A percentile compares a stretch with the other conserved stretches of the same genome.
These are phyloP conservation scores for Ylistrum balloti DNA, from an alignment of 1,140 invertebrate genomes.

Conservation along the genomic window DNA sequence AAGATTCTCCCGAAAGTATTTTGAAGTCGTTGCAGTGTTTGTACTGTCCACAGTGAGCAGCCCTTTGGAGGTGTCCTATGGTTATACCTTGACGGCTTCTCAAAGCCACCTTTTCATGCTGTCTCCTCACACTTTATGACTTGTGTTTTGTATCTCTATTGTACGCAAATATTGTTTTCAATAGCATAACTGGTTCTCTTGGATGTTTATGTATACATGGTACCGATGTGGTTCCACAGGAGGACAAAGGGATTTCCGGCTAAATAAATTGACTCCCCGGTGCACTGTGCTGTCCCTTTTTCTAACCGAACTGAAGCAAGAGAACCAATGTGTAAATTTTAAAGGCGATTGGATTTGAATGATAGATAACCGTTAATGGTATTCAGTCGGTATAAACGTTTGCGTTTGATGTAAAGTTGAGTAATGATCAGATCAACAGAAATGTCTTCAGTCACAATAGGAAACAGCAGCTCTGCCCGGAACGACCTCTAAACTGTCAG, in stretches of 20 bases:
- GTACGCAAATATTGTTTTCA: neutral
- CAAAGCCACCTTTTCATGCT: slow-evolving; percentile 26
- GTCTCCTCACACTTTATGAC: neutral
- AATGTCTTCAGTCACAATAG: slow-evolving; percentile 8
- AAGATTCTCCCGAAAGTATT: slow-evolving; percentile 14
- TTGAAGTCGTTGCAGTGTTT: neutral
- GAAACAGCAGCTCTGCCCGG: slow-evolving; percentile 14
- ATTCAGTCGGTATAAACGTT: slow-evolving; percentile 9
- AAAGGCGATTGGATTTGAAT: slow-evolving; percentile 22
- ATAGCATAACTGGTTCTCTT: neutral
- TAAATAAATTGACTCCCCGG: slow-evolving; percentile 34
- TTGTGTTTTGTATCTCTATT: slow-evolving; percentile 35
- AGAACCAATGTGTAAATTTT: slow-evolving; percentile 15
- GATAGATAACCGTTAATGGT: slow-evolving; percentile 26
- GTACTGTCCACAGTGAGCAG: neutral
- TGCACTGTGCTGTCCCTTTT: slow-evolving; percentile 31
- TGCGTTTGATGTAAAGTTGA: slow-evolving; percentile 15
- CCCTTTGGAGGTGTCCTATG: neutral
- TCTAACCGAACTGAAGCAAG: slow-evolving; percentile 37
- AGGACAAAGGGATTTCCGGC: slow-evolving; percentile 30
- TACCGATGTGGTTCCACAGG: neutral
- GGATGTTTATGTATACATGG: slow-evolving; percentile 19
- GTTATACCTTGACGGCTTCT: neutral
- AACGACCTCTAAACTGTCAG: slow-evolving; percentile 3
- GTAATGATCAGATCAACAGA: slow-evolving; percentile 12